Evolutionary conservation across 2,888 invertebrate species (phyloP).

Genomic region (Dioctria linearis): DNA sequence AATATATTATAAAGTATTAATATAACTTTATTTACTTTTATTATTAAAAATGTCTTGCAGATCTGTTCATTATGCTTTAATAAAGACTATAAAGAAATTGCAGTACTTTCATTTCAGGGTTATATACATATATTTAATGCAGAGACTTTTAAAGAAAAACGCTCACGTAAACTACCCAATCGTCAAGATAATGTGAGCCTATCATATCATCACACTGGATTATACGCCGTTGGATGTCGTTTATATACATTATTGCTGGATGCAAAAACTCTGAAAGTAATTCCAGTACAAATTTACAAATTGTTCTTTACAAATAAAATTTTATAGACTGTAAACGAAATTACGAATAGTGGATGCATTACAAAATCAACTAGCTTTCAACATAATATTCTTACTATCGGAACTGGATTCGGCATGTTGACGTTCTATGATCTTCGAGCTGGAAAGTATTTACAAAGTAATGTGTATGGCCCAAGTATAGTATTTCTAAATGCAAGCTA

Average conservation of each 20-base stretch:
- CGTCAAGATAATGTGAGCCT: constrained; percentile 95
- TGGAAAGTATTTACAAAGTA: constrained; percentile 91
- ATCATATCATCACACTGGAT: constrained; percentile 86
- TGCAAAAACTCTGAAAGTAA: constrained; percentile 74
- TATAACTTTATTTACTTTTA: not conserved
- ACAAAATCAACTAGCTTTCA: constrained; percentile 93
- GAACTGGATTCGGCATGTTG: constrained; percentile 76
- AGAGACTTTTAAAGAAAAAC: constrained; percentile 88
- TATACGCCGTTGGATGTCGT: constrained; percentile 73
- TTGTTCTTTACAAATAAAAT: not conserved
- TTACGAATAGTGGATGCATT: too few species aligned
- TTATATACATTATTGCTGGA: too few species aligned
- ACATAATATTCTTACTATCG: constrained; percentile 84
- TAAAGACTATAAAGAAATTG: constrained; percentile 87
- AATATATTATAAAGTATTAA: constrained; percentile 54
- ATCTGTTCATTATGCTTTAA: constrained; percentile 91
- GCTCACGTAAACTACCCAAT: constrained; percentile 88
- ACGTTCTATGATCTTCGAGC: constrained; percentile 95
- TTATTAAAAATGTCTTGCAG: constrained; percentile 66
- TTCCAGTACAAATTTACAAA: not conserved
- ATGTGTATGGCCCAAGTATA: constrained; percentile 90
- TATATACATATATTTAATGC: constrained; percentile 96
- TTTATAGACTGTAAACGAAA: constrained; percentile 79
- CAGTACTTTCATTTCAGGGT: constrained; percentile 92
- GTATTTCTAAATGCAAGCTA: constrained; percentile 90